Evolutionary conservation across 2,888 invertebrate species (phyloP), one percentile per base, ranked within the genome.

Genomic region (Helicoverpa assulta): DNA sequence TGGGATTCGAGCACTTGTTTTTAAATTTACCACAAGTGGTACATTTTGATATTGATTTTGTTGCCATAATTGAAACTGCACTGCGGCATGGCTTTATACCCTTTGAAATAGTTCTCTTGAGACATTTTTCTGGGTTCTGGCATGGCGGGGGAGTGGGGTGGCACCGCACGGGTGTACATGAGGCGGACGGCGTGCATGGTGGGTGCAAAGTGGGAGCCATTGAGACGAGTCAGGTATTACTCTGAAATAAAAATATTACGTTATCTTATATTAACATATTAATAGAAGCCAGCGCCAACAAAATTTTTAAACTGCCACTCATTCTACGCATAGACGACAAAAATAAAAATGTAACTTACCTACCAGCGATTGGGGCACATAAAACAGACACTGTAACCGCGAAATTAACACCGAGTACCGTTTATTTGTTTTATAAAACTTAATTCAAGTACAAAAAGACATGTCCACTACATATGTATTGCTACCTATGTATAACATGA

Each of bases 61-160:
- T 92, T 14, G 91, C 77, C 91, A 95, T 88, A 26, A 95, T 94
- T 16, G 95, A 95, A 1, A 89, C 90, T 2, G 95, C 95, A 75
- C 95, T 95, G 59, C 67, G 86, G 77, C 95, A 95, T 5, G 92
- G 94, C 63, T 71, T 87, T 68, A 90, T 70, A 37, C 89, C 88
- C 73, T 92, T 94, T 18, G 89, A 90, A 21, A 73, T 90, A 2
- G 92, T 91, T 81, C 69, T 91, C 65, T 69, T 87, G 16, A 95
- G 82, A 71, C 95, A 95, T 89, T 85, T 88, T 81, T 93, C 92
- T 18, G 95, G 95, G 61, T 90, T 88, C 58, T 84, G 19, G 74
- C 95, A 95, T 5, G 91, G 91, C 0, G 95, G 94, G 14, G 91
- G 90, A 6, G 89, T 85, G 16, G 94, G 95, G 55, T 95, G 94